A percentile compares a stretch with the other conserved stretches of the same genome.
These are phyloP conservation scores for Ailurus styani DNA, from an alignment of 2,113 vertebrate genomes.

Conservation along the genomic window DNA sequence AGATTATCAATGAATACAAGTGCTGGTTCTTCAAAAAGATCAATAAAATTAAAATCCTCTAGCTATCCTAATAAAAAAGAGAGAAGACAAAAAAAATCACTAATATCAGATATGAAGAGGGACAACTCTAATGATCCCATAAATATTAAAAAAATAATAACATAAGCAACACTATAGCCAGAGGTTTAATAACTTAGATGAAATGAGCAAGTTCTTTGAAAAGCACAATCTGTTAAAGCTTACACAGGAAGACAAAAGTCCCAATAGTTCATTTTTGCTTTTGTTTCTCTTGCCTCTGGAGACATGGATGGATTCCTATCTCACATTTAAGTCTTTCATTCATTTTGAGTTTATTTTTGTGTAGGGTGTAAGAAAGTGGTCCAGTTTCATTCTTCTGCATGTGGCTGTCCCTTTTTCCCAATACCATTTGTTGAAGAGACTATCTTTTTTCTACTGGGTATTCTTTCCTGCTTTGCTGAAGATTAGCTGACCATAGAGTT, in stretches of 20 bases:
- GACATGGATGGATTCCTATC: too few relatives aligned
- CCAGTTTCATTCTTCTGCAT: too few relatives aligned
- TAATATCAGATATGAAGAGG: not conserved
- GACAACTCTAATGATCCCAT: too few relatives aligned
- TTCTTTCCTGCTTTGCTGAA: too few relatives aligned
- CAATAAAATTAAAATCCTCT: not conserved
- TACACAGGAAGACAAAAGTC: not conserved
- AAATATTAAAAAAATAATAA: not conserved
- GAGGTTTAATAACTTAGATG: not conserved
- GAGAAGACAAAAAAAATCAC: not conserved
- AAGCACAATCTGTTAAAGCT: not conserved
- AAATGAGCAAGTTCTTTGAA: not conserved
- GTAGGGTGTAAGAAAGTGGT: too few relatives aligned
- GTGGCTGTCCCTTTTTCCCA: too few relatives aligned
- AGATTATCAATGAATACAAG: not conserved
- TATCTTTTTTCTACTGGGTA: too few relatives aligned
- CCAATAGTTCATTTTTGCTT: not conserved
- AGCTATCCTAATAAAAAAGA: not conserved
- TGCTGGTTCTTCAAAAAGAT: not conserved
- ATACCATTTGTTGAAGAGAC: too few relatives aligned
- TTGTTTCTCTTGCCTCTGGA: not conserved
- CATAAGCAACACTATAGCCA: not conserved
- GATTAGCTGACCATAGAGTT: too few relatives aligned
- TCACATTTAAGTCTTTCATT: too few relatives aligned
- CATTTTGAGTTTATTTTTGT: too few relatives aligned